These are phyloP conservation scores for Diacarnus erythraeanus DNA, from an alignment of 37 sponge, comb jelly and placozoan species.

Conservation along the genomic window DNA sequence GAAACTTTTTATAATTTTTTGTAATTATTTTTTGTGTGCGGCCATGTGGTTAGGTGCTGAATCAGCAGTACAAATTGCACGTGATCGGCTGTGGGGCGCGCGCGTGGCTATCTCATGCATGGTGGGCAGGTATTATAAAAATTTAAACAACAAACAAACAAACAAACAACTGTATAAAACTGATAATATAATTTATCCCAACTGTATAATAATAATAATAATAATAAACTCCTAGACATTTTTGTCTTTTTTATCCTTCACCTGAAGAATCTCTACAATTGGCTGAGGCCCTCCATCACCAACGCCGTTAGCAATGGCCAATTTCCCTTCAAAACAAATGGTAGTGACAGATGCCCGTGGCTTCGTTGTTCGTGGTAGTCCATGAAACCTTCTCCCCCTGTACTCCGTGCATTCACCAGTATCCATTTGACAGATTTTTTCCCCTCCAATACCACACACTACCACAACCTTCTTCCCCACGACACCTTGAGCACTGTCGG, in stretches of 20 bases:
- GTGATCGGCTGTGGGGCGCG: too few relatives aligned
- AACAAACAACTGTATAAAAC: too few relatives aligned
- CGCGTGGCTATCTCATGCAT: too few relatives aligned
- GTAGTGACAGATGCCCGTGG: conserved; percentile 38
- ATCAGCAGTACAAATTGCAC: too few relatives aligned
- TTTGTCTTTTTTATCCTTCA: conserved; percentile 3
- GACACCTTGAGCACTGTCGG: conserved; percentile 60
- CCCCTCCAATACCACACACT: conserved; percentile 53
- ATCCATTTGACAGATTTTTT: conserved; percentile 14
- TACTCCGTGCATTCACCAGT: conserved; percentile 32
- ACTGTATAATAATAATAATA: too few relatives aligned
- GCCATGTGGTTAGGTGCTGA: too few relatives aligned
- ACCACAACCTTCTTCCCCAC: conserved; percentile 59
- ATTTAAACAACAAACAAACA: too few relatives aligned
- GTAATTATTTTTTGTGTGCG: too few relatives aligned
- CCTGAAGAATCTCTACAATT: conserved; percentile 51
- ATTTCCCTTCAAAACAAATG: conserved; percentile 51
- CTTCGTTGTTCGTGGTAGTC: conserved; percentile 35
- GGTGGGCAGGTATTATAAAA: too few relatives aligned
- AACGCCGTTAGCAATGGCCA: conserved; percentile 59
- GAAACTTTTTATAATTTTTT: too few relatives aligned
- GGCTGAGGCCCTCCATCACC: conserved; percentile 66
- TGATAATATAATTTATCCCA: too few relatives aligned
- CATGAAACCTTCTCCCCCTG: conserved; percentile 34
- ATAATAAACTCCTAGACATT: not conserved